phyloP scores from a whole-genome alignment of 2,888 invertebrate species.

The Stenotaenia linearis region DNA sequence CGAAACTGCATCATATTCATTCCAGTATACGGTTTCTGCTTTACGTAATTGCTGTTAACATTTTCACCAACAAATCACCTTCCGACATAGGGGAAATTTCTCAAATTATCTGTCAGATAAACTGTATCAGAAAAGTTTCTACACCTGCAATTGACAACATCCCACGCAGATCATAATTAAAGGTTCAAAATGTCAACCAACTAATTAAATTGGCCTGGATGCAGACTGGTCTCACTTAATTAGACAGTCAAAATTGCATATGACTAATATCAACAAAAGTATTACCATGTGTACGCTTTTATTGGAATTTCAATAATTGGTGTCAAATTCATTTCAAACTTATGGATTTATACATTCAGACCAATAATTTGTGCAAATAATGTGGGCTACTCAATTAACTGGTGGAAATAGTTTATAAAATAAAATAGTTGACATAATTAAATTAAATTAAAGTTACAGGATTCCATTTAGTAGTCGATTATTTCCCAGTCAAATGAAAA shows the following conservation, averaged over 20 bases:
- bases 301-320: not conserved
- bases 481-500: constrained; percentile 5
- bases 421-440: too few relatives aligned
- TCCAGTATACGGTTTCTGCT: not conserved
- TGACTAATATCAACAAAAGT: not conserved
- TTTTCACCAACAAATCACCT: not conserved
- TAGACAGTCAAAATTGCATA: not conserved
- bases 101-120: not conserved
- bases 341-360: not conserved
- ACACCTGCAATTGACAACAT: not conserved
- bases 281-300: not conserved
- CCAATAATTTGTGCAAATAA: too few relatives aligned
- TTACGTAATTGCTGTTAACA: not conserved
- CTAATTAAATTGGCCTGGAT: constrained; percentile 17
- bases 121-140: not conserved
- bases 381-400: too few relatives aligned
- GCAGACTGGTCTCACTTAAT: not conserved
- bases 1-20: not conserved
- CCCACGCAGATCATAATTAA: not conserved
- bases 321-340: not conserved
- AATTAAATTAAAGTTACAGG: not conserved
- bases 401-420: too few relatives aligned
- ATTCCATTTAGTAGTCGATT: not conserved
- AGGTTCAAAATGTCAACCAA: constrained; percentile 15
- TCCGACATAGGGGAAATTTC: not conserved